Base-by-base conservation (phyloP, 2,888 invertebrate genomes). In the Deilephila porcellus region DNA sequence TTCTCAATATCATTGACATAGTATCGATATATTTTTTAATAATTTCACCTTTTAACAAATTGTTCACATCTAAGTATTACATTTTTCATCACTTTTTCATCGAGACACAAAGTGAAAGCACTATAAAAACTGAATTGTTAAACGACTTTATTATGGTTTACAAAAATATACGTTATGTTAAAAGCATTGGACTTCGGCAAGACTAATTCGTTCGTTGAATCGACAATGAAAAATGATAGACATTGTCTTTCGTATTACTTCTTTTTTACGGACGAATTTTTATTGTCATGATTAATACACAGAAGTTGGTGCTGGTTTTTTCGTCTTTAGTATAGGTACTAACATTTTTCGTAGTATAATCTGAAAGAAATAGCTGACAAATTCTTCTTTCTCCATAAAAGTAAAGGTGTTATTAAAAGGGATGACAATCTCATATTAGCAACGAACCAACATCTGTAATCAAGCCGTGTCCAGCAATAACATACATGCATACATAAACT, bases 21-120 rank as follows among this genome's bases (percentile, higher is more conserved):
- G 52, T 20, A 52, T 67, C 67, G 25, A 25, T 52, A 6, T 45
- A 17, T 52, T 67, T 45, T 64, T 67, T 52, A 1, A 56, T n/a
- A 52, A 67, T 52, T 67, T 67, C 67, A 67, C 67, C 52, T n/a
- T 67, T 52, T 29, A 52, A 67, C 25, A 67, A 67, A 67, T 67
- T 67, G 67, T 20, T 52, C 45, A 25, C 14, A 45, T 67, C 67
- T 52, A 5, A 52, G 25, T 25, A 67, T 52, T 45, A 67, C n/a
- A n/a, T n/a, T n/a, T n/a, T n/a, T n/a, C n/a, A 67, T 1, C 25
- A 17, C 52, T 67, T 52, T 64, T 64, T 67, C 25, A 45, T 25
- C 11, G 52, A 67, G 17, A 25, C 45, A 25, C 52, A 25, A 67
- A 67, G 67, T 67, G 67, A 67, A 67, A 67, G 67, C 67, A 25